Evolutionary conservation across 2,113 vertebrate species (phyloP).

Genomic region (Leptobrachium ailaonicum): DNA sequence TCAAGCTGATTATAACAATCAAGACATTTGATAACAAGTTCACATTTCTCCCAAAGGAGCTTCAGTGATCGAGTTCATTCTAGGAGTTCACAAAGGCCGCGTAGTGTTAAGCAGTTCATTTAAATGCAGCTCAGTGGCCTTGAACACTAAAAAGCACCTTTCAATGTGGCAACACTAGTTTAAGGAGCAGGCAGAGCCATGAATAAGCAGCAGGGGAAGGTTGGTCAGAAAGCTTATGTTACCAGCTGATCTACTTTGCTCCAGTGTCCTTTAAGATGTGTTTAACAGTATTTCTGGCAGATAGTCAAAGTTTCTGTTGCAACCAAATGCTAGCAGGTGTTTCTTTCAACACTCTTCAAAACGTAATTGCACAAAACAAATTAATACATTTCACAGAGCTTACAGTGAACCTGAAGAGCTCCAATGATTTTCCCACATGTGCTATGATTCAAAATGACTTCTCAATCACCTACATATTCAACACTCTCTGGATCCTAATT

Average conservation of each 20-base stretch:
- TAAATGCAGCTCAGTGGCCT: too few relatives aligned
- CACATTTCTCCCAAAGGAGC: too few relatives aligned
- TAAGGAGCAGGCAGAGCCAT: neutral
- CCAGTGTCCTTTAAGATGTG: slow-evolving; percentile 28
- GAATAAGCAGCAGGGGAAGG: slow-evolving; percentile 6
- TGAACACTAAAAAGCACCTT: too few relatives aligned
- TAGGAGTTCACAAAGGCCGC: too few relatives aligned
- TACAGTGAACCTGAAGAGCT: slow-evolving; percentile 29
- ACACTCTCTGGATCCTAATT: too few relatives aligned
- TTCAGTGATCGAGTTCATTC: too few relatives aligned
- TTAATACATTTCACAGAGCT: slow-evolving; percentile 23
- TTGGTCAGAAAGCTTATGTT: slow-evolving; percentile 20
- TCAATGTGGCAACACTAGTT: too few relatives aligned
- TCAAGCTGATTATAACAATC: too few relatives aligned
- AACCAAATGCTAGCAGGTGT: slow-evolving; percentile 42
- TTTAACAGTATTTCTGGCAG: slow-evolving; percentile 35
- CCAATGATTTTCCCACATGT: slow-evolving; percentile 33
- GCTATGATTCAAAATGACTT: neutral
- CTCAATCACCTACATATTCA: slow-evolving; percentile 9
- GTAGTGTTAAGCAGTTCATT: too few relatives aligned
- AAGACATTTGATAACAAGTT: too few relatives aligned
- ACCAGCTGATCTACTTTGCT: slow-evolving; percentile 19
- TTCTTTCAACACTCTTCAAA: slow-evolving; percentile 42
- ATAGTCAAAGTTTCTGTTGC: slow-evolving; percentile 34
- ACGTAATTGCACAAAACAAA: slow-evolving; percentile 41